phyloP scores from a whole-genome alignment of 1,140 invertebrate genomes.

The Papilio polytes region DNA sequence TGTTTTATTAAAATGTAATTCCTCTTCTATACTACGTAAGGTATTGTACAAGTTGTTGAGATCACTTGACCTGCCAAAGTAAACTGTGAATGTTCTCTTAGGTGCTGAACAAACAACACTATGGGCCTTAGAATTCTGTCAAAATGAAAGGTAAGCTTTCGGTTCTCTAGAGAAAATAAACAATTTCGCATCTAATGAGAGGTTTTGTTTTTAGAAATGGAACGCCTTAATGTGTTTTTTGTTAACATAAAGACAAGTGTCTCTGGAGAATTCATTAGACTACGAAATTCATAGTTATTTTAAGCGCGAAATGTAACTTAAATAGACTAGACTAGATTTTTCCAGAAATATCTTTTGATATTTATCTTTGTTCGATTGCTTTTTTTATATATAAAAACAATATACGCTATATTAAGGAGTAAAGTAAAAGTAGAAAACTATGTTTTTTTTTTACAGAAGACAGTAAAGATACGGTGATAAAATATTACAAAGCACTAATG shows the following conservation, averaged over 20 bases:
- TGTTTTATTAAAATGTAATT: slow-evolving; percentile 3
- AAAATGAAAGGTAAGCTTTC: slow-evolving; percentile 21
- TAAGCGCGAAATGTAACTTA: not conserved
- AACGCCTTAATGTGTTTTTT: slow-evolving; percentile 4
- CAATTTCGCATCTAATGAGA: slow-evolving; percentile 21
- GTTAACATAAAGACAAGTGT: not conserved
- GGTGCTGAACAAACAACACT: slow-evolving; percentile 12
- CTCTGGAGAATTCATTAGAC: not conserved
- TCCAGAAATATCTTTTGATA: not conserved
- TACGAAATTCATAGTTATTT: not conserved
- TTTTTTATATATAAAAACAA: too few relatives aligned
- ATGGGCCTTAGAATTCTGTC: slow-evolving; percentile 18
- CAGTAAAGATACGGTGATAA: too few relatives aligned
- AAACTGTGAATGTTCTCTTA: slow-evolving; percentile 17
- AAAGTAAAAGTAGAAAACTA: too few relatives aligned
- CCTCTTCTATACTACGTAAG: not conserved
- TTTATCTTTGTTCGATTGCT: too few relatives aligned
- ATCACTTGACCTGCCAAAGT: slow-evolving; percentile 13
- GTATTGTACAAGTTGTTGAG: not conserved
- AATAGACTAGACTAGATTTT: not conserved
- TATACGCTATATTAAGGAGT: too few relatives aligned
- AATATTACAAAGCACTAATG: not conserved
- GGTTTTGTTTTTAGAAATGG: slow-evolving; percentile 13
- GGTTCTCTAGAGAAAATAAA: slow-evolving; percentile 25
- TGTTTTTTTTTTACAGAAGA: too few relatives aligned